Percentiles rank a stretch among this genome's conserved stretches.
phyloP scores from a whole-genome alignment of 1,140 invertebrate species.

The Aphaenogaster ashmeadi region DNA sequence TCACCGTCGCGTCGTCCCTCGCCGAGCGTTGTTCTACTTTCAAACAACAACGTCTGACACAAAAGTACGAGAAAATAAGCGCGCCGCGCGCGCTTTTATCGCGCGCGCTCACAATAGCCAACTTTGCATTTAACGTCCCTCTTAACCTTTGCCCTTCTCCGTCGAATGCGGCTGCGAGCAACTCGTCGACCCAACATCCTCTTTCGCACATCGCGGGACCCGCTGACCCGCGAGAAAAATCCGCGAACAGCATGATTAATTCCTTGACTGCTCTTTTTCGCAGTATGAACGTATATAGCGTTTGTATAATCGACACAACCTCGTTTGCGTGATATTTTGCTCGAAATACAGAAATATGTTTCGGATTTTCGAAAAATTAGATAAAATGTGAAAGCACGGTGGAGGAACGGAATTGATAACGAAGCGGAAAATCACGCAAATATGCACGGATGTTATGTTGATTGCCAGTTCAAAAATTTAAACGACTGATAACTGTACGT shows the following conservation, averaged over 20 bases:
- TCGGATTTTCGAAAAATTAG: not conserved
- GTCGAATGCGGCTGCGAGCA: slow-evolving; percentile 15
- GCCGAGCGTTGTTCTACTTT: slow-evolving; percentile 59
- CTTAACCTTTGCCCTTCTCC: slow-evolving; percentile 43
- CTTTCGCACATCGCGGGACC: not conserved
- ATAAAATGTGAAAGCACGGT: not conserved
- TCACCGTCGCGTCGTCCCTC: slow-evolving; percentile 3
- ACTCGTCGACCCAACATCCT: slow-evolving; percentile 10
- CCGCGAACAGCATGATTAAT: slow-evolving; percentile 23
- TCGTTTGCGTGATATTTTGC: not conserved
- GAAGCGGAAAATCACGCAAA: not conserved
- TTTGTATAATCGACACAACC: not conserved
- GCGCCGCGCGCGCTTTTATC: slow-evolving; percentile 54
- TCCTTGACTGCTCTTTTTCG: not conserved
- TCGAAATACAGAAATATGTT: slow-evolving; percentile 1
- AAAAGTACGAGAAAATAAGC: slow-evolving; percentile 65
- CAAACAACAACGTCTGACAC: slow-evolving; percentile 58
- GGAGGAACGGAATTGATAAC: not conserved
- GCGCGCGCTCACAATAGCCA: slow-evolving; percentile 51
- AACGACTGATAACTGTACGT: not conserved
- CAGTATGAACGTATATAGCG: too few relatives aligned
- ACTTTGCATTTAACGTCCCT: slow-evolving; percentile 58
- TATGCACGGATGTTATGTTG: not conserved
- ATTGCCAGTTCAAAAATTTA: slow-evolving; percentile 3
- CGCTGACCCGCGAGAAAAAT: slow-evolving; percentile 36